phyloP scores from a whole-genome alignment of 1,140 invertebrate species.

The Ylistrum balloti region DNA sequence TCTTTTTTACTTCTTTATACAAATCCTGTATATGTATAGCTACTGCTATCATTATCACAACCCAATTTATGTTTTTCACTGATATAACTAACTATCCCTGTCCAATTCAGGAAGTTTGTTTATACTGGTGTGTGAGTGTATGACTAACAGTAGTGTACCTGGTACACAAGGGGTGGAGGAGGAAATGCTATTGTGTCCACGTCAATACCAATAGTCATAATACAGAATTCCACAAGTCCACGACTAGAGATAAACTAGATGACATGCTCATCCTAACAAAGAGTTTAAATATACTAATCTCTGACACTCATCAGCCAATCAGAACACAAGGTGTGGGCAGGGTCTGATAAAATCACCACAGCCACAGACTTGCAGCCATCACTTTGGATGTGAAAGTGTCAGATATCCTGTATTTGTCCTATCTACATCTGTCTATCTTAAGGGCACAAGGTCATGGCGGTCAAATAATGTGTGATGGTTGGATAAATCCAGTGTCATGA shows the following conservation, averaged over 20 bases:
- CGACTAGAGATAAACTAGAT: no score
- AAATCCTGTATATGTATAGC: no score
- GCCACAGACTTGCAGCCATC: background rate
- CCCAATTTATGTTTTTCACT: no score
- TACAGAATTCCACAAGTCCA: background rate
- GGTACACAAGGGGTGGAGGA: background rate
- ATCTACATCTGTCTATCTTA: background rate
- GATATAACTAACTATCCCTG: no score
- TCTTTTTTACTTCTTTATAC: no score
- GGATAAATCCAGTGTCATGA: no score
- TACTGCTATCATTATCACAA: no score
- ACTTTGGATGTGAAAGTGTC: background rate
- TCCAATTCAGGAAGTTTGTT: no score
- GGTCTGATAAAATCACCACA: background rate
- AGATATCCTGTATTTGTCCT: no score
- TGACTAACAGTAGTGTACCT: background rate
- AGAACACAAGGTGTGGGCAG: background rate
- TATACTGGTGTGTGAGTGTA: background rate
- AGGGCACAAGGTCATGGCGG: background rate
- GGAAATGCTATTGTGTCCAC: background rate
- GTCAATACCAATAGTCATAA: background rate
- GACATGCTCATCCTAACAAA: no score
- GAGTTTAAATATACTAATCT: slow-evolving; percentile 17
- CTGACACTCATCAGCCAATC: background rate
- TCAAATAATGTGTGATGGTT: no score